phyloP scores from a whole-genome alignment of 2,888 invertebrate species.

The Quadroppia sp. region DNA sequence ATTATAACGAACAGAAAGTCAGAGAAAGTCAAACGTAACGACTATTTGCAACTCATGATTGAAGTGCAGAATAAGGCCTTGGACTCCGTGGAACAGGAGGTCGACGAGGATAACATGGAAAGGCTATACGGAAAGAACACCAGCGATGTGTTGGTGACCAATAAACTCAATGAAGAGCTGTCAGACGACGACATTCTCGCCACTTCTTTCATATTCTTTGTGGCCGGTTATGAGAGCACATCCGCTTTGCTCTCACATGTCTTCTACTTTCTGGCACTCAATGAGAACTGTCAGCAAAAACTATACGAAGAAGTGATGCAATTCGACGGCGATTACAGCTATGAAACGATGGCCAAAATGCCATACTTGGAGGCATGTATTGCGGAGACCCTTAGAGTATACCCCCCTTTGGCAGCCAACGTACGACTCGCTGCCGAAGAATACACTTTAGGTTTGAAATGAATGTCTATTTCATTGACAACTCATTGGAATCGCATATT shows the following conservation, averaged over 20 bases:
- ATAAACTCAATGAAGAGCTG: neutral
- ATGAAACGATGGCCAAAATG: constrained; percentile 20
- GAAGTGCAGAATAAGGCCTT: constrained; percentile 55
- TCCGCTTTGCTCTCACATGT: constrained; percentile 62
- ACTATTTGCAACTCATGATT: constrained; percentile 60
- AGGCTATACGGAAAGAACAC: constrained; percentile 46
- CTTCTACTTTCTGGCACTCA: constrained; percentile 58
- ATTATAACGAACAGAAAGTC: constrained; percentile 57
- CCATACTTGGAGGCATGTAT: constrained; percentile 45
- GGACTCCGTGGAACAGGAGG: neutral
- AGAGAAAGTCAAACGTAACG: constrained; percentile 57
- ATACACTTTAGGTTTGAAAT: constrained; percentile 40
- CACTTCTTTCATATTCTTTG: constrained; percentile 60
- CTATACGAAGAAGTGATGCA: constrained; percentile 56
- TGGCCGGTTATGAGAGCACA: constrained; percentile 63
- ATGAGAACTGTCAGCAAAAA: constrained; percentile 57
- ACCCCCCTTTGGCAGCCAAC: constrained; percentile 38
- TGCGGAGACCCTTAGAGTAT: constrained; percentile 44
- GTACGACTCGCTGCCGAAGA: constrained; percentile 40
- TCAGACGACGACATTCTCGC: constrained; percentile 49
- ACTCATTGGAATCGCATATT: neutral
- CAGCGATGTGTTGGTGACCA: neutral
- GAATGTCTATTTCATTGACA: neutral
- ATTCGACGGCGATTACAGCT: neutral
- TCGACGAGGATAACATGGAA: neutral